phyloP scores from a whole-genome alignment of 2,113 vertebrate genomes.

The Rhynchopsitta pachyrhyncha region DNA sequence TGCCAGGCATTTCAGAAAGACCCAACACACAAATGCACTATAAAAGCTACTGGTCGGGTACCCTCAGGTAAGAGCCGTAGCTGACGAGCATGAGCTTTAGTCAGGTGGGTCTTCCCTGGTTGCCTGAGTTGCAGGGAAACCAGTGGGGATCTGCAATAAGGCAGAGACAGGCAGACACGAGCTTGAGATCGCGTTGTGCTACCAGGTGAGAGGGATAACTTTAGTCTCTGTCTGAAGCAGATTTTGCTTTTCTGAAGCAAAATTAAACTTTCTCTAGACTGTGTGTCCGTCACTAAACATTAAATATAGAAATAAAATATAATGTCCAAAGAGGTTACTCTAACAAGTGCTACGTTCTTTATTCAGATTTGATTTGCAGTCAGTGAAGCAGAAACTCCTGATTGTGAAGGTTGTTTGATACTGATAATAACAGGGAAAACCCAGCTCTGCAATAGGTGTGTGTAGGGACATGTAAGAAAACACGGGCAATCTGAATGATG shows the following conservation, averaged over 20 bases:
- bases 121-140: not conserved
- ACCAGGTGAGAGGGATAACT: not conserved
- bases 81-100: not conserved
- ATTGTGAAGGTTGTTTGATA: not conserved
- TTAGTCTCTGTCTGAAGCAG: not conserved
- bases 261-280: not conserved
- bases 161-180: not conserved
- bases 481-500: not conserved
- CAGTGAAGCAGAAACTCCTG: not conserved
- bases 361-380: not conserved
- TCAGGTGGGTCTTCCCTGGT: not conserved
- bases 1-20: not conserved
- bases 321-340: not conserved
- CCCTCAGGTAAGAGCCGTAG: not conserved
- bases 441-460: not conserved
- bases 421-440: not conserved
- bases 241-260: not conserved
- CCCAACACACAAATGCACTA: not conserved
- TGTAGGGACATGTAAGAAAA: accelerated
- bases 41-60: not conserved
- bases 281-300: not conserved
- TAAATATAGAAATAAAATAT: not conserved
- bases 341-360: not conserved
- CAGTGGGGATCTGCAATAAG: not conserved
- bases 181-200: accelerated